phyloP scores from a whole-genome alignment of 2,113 vertebrate species.

The Rhea pennata region DNA sequence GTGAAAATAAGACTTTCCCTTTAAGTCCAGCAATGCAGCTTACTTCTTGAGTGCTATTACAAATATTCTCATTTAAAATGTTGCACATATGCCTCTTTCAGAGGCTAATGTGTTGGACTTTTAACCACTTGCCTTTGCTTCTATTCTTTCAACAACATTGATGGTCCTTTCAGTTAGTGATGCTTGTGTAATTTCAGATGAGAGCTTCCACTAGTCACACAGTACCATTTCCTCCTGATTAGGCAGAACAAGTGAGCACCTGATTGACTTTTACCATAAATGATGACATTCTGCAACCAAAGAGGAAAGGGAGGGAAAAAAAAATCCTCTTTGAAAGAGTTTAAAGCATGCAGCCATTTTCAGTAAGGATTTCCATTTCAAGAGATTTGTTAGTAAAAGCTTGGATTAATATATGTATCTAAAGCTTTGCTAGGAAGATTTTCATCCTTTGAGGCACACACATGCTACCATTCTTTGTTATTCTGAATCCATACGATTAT shows the following conservation, averaged over 20 bases:
- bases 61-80: background rate
- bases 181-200: conserved; percentile 66
- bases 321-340: conserved; percentile 31
- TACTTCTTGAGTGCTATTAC: background rate
- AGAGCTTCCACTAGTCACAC: conserved; percentile 67
- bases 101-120: background rate
- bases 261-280: conserved; percentile 81
- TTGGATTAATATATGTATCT: conserved; percentile 14
- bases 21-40: background rate
- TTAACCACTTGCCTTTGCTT: conserved; percentile 22
- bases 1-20: background rate
- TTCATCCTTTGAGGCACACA: conserved; percentile 47
- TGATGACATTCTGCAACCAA: conserved; percentile 78
- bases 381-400: conserved; percentile 47
- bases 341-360: conserved; percentile 60
- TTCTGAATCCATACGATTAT: conserved; percentile 4
- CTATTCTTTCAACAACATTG: conserved; percentile 50
- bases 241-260: conserved; percentile 78
- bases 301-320: background rate
- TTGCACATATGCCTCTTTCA: background rate
- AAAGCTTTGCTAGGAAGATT: conserved; percentile 51
- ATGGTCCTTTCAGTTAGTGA: conserved; percentile 64
- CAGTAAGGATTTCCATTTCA: conserved; percentile 62
- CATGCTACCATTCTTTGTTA: conserved; percentile 22
- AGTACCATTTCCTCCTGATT: conserved; percentile 77